Base-by-base conservation (phyloP, 1,140 invertebrate species). In the Himalopsyche phryganea region DNA sequence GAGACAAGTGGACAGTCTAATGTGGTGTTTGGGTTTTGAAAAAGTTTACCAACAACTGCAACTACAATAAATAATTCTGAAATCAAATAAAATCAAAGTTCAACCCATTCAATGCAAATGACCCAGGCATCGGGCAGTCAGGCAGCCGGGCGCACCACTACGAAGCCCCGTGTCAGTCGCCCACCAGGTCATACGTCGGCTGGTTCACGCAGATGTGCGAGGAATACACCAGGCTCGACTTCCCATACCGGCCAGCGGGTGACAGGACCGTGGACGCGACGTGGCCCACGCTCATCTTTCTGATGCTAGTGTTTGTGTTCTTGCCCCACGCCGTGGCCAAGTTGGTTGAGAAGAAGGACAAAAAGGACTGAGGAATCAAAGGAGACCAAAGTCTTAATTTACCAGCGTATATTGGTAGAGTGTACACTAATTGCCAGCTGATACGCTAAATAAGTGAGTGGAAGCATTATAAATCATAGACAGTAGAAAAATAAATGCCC, bases 21-120 rank as follows among this genome's bases (percentile, higher is more conserved):
- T n/a, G n/a, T n/a, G n/a, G n/a, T n/a, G n/a, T n/a, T n/a, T n/a
- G n/a, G n/a, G n/a, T n/a, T n/a, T n/a, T n/a, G n/a, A n/a, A n/a
- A 28, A 28, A 28, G 23, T 28, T 28, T 28, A 5, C 23, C 23
- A 28, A 28, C 9, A 28, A 9, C 23, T 28, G 23, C 23, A 3
- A 28, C 3, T 5, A 5, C 23, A 28, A 28, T 28, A 28, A 28
- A 28, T 9, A 9, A 28, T 28, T 28, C 23, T 9, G 9, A 9
- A 28, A 28, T 5, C 23, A 3, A 28, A 28, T 9, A 28, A 28
- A 40, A 58, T 58, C 53, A 56, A 61, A 52, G 60, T 57, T 5
- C 9, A 45, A 1, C 13, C 38, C 38, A 61, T 61, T 61, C 33
- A 57, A 61, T 61, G 60, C 50, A 48, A 61, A 61, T 61, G 6